Percentiles rank a stretch among this genome's conserved stretches.
Conservation (phyloP, 2,797 vertebrate genomes). For the Pseudochirops corinnae region DNA sequence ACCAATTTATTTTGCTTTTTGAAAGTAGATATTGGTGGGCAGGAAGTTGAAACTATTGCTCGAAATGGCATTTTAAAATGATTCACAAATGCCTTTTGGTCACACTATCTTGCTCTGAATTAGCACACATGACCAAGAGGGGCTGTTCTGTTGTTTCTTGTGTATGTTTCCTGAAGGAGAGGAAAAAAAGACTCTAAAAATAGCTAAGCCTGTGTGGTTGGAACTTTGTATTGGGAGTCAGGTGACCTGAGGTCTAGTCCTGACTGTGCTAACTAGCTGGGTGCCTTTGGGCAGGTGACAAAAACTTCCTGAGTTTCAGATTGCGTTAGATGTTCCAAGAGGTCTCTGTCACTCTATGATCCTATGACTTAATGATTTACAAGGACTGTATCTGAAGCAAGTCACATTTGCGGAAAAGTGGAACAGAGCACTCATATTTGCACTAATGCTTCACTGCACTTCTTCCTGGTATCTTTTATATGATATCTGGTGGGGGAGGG, state of each 20-base stretch:
- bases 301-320: background rate
- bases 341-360: background rate
- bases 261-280: background rate
- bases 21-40: constrained; percentile 24
- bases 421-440: background rate
- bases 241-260: background rate
- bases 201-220: background rate
- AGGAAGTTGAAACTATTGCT: constrained; percentile 50
- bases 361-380: background rate
- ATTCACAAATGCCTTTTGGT: background rate
- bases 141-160: background rate
- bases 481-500: too few relatives aligned
- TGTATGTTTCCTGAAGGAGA: background rate
- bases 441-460: rapidly evolving
- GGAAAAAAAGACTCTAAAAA: background rate
- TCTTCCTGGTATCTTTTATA: background rate
- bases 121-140: background rate
- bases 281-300: background rate
- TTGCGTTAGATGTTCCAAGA: background rate
- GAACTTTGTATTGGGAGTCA: background rate
- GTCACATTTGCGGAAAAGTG: background rate
- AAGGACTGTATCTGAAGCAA: background rate
- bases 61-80: background rate
- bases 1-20: background rate
- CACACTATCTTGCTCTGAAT: background rate